These are phyloP conservation scores for Irena cyanogastra DNA, from an alignment of 2,113 vertebrate genomes.

Conservation along the genomic window DNA sequence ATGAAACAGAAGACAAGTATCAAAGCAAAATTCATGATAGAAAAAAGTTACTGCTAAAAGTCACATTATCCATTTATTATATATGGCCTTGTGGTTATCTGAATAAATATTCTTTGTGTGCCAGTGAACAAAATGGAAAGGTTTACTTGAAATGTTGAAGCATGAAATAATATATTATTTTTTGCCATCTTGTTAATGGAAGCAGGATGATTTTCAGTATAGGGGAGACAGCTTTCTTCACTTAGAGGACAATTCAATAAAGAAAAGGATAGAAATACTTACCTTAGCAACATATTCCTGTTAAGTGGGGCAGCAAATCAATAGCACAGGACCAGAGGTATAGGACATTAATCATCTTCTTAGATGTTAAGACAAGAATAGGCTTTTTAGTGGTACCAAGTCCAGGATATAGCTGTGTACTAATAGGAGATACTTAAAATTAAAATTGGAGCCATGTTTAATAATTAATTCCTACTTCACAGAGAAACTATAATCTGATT, in stretches of 20 bases:
- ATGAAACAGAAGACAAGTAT: conserved; percentile 39
- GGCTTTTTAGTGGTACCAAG: neutral
- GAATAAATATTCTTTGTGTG: conserved; percentile 1
- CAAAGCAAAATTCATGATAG: conserved; percentile 19
- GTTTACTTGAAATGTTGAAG: neutral
- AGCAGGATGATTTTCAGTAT: neutral
- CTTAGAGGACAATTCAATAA: conserved; percentile 11
- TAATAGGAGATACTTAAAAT: neutral
- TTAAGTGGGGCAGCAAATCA: conserved; percentile 47
- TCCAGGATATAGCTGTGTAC: neutral
- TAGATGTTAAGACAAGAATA: neutral
- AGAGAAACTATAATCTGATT: neutral
- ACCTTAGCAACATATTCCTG: conserved; percentile 29
- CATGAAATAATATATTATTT: neutral
- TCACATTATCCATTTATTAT: neutral
- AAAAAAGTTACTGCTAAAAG: neutral
- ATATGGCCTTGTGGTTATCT: neutral
- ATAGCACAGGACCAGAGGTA: conserved; percentile 1
- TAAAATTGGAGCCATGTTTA: neutral
- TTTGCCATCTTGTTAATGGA: neutral
- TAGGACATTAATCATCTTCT: conserved; percentile 26
- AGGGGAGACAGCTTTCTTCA: neutral
- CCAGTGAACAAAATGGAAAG: neutral
- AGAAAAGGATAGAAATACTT: conserved; percentile 15
- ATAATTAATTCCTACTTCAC: neutral